Evolutionary conservation across 1,140 invertebrate genomes (phyloP).

Genomic region (Gyrodactylus bullatarudis): DNA sequence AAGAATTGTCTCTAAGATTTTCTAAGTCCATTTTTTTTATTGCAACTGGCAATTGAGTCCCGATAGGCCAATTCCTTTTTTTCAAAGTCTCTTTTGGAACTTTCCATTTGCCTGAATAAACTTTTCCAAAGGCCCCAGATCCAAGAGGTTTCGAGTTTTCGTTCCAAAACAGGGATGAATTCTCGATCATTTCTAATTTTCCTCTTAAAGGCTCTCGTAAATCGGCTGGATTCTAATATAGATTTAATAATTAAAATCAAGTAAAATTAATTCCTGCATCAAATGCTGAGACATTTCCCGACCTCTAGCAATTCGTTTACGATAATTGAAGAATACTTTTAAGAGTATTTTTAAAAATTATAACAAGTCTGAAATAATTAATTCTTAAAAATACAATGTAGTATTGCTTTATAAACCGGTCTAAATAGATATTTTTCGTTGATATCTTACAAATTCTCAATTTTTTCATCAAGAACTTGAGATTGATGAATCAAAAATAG

Average conservation of each 20-base stretch:
- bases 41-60: not conserved
- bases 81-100: not conserved
- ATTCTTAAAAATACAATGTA: not conserved
- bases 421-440: too few species aligned
- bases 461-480: too few species aligned
- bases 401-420: not conserved
- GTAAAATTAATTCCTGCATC: not conserved
- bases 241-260: too few species aligned
- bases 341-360: not conserved
- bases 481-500: too few species aligned
- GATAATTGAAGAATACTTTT: not conserved
- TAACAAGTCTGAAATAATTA: not conserved
- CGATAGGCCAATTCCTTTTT: not conserved
- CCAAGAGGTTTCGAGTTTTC: not conserved
- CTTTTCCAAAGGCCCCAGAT: conserved; percentile 5
- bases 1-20: not conserved
- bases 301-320: not conserved
- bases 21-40: not conserved
- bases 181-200: not conserved
- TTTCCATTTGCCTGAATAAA: conserved; percentile 6
- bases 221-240: not conserved
- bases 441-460: too few species aligned
- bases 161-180: not conserved
- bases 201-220: not conserved
- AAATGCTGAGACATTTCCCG: not conserved